Conservation (phyloP, 2,113 vertebrate species). For the Megalops atlanticus region DNA sequence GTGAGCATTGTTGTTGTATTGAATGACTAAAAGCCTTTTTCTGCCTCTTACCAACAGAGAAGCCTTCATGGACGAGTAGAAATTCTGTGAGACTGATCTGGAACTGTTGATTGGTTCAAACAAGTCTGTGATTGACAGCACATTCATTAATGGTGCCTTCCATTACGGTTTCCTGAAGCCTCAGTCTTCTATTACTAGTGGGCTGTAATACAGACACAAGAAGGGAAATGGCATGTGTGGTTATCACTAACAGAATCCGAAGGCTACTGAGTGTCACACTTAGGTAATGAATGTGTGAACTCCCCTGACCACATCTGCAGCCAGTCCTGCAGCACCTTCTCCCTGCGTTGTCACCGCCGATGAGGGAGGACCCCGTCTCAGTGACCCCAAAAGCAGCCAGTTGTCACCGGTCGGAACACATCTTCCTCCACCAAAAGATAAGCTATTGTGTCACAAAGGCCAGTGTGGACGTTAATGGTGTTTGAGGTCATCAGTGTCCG, state of each 20-base stretch:
- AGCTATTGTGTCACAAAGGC: neutral
- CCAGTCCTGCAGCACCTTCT: neutral
- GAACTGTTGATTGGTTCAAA: no score
- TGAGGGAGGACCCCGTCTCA: neutral
- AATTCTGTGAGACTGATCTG: neutral
- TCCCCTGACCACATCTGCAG: neutral
- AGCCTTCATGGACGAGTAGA: neutral
- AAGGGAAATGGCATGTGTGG: no score
- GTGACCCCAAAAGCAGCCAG: neutral
- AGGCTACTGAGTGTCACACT: no score
- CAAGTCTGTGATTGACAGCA: no score
- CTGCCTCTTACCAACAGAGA: neutral
- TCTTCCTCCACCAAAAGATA: neutral
- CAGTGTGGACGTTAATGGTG: neutral
- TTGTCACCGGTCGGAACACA: neutral
- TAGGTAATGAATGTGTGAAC: neutral
- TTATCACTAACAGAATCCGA: no score
- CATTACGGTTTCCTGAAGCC: no score
- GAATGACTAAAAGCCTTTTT: neutral
- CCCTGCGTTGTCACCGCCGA: neutral
- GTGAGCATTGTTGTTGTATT: neutral
- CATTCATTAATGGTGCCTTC: no score
- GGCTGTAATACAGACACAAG: no score
- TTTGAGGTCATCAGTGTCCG: neutral
- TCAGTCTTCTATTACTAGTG: no score